Base-by-base conservation (phyloP, 2,797 vertebrate species). In the Fundulus diaphanus region DNA sequence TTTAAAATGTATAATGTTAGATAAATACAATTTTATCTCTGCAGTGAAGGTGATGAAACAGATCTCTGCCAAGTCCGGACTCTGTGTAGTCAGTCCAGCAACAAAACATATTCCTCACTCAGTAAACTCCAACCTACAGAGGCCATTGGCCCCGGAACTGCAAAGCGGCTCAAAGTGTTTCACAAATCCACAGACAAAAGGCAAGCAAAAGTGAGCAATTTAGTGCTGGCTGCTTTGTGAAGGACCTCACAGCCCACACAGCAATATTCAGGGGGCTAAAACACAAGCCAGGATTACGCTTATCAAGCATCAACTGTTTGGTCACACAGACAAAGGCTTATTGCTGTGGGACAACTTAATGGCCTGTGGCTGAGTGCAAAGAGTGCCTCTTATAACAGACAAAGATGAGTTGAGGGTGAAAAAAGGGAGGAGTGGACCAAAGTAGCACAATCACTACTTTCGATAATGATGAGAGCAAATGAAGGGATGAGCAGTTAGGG, bases 281-380 rank as follows among this genome's bases (percentile, higher is more conserved):
- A 88, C 87, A 87, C 82, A 86, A 84, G 67, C 86, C 74, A 57
- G 89, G 91, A 93, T 93, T 92, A 92, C 72, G 82, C 90, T 94
- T 94, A 93, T 94, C 90, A 83, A 90, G 82, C 92, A 93, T 94
- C 89, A 89, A 92, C 89, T 92, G 90, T 92, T 92, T 90, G 90
- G 88, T 91, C 85, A 70, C 87, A 82, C 80, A 85, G 90, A 93
- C 89, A 90, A 93, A 88, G 80, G 90, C 89, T 91, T 91, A 85
- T 88, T 86, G 90, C 89, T 87, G 74, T 82, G 92, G 92, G 89
- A 91, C 81, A 86, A 90, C 88, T 87, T 89, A 90, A 92, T 93
- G 91, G 90, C 81, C 79, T 83, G 70, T 88, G 86, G 87, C 84
- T 83, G 79, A 88, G 85, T 84, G 88, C 85, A 92, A 88, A 90